Conservation (phyloP, 2,888 invertebrate genomes). For the Plebejus argus region DNA sequence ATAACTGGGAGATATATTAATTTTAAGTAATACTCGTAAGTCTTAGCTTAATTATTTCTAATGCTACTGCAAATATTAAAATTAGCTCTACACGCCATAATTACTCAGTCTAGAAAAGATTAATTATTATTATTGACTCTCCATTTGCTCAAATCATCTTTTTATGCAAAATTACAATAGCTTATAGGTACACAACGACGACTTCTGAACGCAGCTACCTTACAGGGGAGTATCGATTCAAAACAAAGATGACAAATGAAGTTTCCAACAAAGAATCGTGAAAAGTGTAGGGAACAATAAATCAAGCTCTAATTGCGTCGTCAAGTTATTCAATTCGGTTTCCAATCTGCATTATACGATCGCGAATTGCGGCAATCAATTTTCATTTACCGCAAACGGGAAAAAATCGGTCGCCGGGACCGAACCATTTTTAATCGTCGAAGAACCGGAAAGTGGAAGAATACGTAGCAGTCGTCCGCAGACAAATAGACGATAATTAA, state of each 20-base stretch:
- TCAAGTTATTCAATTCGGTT: constrained; percentile 58
- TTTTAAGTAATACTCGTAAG: too few relatives aligned
- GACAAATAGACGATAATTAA: constrained; percentile 77
- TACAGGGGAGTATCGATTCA: constrained; percentile 1
- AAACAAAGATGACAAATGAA: constrained; percentile 23
- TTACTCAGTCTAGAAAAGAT: neutral
- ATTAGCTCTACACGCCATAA: neutral
- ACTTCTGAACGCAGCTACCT: neutral
- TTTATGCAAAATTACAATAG: neutral
- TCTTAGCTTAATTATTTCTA: too few relatives aligned
- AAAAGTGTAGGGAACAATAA: constrained; percentile 36
- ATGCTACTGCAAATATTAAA: too few relatives aligned
- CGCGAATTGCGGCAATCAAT: constrained; percentile 74
- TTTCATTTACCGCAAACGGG: constrained; percentile 61
- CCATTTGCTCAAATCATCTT: neutral
- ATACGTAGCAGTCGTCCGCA: constrained; percentile 70
- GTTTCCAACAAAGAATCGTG: constrained; percentile 30
- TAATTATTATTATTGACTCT: neutral
- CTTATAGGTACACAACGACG: neutral
- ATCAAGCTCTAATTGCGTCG: constrained; percentile 55
- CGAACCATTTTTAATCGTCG: constrained; percentile 73
- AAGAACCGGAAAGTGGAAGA: constrained; percentile 62
- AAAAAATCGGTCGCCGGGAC: constrained; percentile 47
- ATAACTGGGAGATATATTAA: too few relatives aligned
- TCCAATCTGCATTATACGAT: constrained; percentile 72